Percentiles rank a stretch among this genome's conserved stretches.
Conservation (phyloP, 2,888 invertebrate species). For the Danaus chrysippus region DNA sequence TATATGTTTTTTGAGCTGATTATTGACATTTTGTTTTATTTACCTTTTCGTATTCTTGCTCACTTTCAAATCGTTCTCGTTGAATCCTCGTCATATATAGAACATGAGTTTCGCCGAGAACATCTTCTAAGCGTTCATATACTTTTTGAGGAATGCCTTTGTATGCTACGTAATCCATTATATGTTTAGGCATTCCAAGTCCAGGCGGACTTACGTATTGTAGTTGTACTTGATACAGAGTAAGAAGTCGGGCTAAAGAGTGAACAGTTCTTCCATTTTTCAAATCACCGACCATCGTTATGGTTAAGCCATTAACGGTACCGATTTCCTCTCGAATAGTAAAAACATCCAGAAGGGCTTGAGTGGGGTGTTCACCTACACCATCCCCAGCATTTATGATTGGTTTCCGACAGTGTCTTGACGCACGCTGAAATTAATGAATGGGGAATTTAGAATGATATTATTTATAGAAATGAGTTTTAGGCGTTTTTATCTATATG, state of each 20-base stretch:
- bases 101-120: conserved; percentile 95
- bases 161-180: conserved; percentile 87
- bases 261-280: conserved; percentile 99
- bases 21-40: conserved; percentile 17
- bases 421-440: conserved; percentile 82
- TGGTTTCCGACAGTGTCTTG: conserved; percentile 90
- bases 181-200: conserved; percentile 94
- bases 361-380: conserved; percentile 97
- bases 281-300: conserved; percentile 98
- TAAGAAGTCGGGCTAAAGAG: conserved; percentile 95
- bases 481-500: too few species aligned
- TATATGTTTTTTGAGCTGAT: conserved; percentile 7
- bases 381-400: conserved; percentile 99
- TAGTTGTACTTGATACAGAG: conserved; percentile 95
- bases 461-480: conserved; percentile 3
- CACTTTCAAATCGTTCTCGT: conserved; percentile 90
- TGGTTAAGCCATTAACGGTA: conserved; percentile 97
- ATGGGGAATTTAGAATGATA: neutral
- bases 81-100: conserved; percentile 99
- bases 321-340: conserved; percentile 99
- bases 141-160: conserved; percentile 89
- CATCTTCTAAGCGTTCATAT: conserved; percentile 87
- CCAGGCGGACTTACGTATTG: conserved; percentile 93
- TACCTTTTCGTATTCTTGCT: conserved; percentile 93
- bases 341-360: conserved; percentile 97